phyloP scores from a whole-genome alignment of 2,113 vertebrate genomes.

The Parus major region DNA sequence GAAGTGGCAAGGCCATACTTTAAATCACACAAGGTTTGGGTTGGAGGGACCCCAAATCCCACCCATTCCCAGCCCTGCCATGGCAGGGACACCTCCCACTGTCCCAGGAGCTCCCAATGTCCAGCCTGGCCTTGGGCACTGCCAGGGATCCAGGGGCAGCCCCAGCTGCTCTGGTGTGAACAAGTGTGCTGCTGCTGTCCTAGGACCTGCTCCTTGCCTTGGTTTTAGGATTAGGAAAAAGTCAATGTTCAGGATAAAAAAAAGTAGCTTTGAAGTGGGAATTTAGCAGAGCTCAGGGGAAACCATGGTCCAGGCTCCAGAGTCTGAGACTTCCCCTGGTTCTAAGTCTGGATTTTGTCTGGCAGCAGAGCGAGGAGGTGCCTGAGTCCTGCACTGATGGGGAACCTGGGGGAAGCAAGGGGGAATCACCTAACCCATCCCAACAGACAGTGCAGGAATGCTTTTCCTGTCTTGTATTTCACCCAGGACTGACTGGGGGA shows the following conservation, averaged over 20 bases:
- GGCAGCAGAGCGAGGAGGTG: not conserved
- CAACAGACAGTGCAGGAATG: not conserved
- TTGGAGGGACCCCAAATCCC: fast-evolving
- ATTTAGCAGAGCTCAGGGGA: not conserved
- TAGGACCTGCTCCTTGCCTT: not conserved
- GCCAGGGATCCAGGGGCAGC: not conserved
- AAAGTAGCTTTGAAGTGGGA: not conserved
- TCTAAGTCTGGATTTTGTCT: not conserved
- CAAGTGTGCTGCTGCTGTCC: not conserved
- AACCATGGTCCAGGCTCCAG: not conserved
- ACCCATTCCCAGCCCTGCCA: not conserved
- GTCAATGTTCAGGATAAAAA: not conserved
- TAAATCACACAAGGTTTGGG: not conserved
- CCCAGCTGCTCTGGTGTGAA: fast-evolving
- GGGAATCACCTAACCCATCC: not conserved
- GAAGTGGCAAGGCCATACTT: not conserved
- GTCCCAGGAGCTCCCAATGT: not conserved
- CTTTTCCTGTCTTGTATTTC: not conserved
- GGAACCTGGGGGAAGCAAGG: not conserved
- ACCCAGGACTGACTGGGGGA: not conserved
- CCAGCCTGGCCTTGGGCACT: not conserved
- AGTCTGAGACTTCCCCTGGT: not conserved
- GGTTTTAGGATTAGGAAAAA: not conserved
- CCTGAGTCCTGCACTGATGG: not conserved
- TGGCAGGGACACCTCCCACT: not conserved